phyloP scores from a whole-genome alignment of 2,113 vertebrate species.

The Peromyscus californicus region DNA sequence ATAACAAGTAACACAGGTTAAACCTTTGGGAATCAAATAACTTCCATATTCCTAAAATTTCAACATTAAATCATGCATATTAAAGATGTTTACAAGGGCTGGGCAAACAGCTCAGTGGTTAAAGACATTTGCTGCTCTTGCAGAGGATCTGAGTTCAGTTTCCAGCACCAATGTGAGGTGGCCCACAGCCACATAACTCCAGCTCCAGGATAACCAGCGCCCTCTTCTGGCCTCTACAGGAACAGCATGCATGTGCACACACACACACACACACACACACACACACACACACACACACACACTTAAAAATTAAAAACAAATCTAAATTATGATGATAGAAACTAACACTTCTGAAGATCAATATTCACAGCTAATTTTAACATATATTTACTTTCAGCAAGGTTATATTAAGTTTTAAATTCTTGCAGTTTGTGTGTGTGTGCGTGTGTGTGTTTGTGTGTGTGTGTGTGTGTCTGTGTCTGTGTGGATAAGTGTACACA shows the following conservation, averaged over 20 bases:
- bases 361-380: neutral
- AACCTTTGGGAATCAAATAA: neutral
- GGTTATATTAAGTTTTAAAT: neutral
- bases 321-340: constrained; percentile 18
- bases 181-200: neutral
- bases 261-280: neutral
- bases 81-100: neutral
- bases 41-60: neutral
- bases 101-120: neutral
- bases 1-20: neutral
- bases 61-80: neutral
- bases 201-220: neutral
- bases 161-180: neutral
- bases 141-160: neutral
- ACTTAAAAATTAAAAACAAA: too few relatives aligned
- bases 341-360: constrained; percentile 33
- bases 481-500: neutral
- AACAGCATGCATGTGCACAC: neutral
- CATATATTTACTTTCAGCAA: neutral
- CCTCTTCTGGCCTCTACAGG: neutral
- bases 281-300: neutral
- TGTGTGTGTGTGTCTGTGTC: neutral
- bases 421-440: neutral
- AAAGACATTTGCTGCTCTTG: neutral
- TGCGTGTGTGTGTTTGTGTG: neutral